Percentiles rank a stretch among this genome's conserved stretches.
Conservation (phyloP, 2,888 invertebrate species). For the Caradrina kadenii region DNA sequence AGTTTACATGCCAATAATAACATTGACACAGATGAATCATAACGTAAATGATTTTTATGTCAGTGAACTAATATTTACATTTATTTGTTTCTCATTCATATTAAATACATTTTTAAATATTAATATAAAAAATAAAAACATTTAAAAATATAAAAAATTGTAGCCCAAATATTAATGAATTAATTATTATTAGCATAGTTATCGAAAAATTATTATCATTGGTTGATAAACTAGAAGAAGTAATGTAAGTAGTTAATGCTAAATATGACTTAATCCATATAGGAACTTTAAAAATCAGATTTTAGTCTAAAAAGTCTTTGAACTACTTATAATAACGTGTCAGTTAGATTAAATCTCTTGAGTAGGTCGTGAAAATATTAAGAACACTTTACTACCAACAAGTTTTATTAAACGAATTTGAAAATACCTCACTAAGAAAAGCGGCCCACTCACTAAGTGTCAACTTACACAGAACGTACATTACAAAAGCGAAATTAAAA, state of each 20-base stretch:
- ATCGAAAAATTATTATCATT: not conserved
- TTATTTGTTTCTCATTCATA: no score
- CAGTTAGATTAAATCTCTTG: not conserved
- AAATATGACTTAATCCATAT: not conserved
- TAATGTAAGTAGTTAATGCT: not conserved
- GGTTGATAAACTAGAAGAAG: not conserved
- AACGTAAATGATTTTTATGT: no score
- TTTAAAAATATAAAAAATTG: no score
- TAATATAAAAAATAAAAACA: no score
- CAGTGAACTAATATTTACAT: no score
- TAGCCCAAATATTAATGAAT: no score
- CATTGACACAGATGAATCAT: not conserved
- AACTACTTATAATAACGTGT: not conserved
- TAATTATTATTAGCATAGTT: not conserved
- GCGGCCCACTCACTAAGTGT: slow-evolving; percentile 35
- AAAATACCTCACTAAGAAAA: slow-evolving; percentile 18
- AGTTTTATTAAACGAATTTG: slow-evolving; percentile 7
- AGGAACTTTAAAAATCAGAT: not conserved
- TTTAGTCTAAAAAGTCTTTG: not conserved
- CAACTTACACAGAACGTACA: slow-evolving; percentile 54
- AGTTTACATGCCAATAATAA: not conserved
- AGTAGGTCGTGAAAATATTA: not conserved
- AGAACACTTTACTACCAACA: slow-evolving; percentile 9
- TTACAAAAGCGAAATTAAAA: slow-evolving; percentile 64
- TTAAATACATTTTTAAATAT: no score